These are phyloP conservation scores for Caenorhabditis remanei DNA, from an alignment of 1,140 invertebrate genomes.

Conservation along the genomic window DNA sequence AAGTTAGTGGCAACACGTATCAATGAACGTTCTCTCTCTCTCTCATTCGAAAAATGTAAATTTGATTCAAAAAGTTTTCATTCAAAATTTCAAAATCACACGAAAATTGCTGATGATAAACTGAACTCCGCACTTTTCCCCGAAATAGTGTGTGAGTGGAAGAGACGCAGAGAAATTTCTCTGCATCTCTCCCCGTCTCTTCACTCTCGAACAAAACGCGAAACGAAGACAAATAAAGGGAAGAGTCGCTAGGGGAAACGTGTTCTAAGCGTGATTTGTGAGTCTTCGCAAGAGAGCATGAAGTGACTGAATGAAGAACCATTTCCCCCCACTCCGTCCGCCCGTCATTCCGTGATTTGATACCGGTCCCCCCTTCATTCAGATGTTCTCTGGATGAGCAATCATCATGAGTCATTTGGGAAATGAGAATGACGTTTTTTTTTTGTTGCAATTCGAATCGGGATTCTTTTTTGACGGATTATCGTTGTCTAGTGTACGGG, in stretches of 20 bases:
- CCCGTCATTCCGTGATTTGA: conserved; percentile 51
- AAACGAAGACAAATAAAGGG: conserved; percentile 23
- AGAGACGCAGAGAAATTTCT: conserved; percentile 16
- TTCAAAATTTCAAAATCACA: too few relatives aligned
- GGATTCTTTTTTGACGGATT: neutral
- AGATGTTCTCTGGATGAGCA: conserved; percentile 27
- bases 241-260: neutral
- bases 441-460: neutral
- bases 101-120: too few relatives aligned
- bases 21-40: neutral
- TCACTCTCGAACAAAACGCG: neutral
- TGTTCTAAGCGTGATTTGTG: conserved; percentile 52
- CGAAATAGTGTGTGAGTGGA: neutral
- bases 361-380: neutral
- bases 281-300: neutral
- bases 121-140: too few relatives aligned
- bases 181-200: neutral
- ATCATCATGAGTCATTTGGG: conserved; percentile 1
- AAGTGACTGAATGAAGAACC: neutral
- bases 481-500: neutral
- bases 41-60: too few relatives aligned
- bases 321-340: neutral
- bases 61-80: too few relatives aligned
- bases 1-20: neutral
- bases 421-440: conserved; percentile 17